Evolutionary conservation across 2,888 invertebrate genomes (phyloP).

Genomic region (Oscheius myriophilus): DNA sequence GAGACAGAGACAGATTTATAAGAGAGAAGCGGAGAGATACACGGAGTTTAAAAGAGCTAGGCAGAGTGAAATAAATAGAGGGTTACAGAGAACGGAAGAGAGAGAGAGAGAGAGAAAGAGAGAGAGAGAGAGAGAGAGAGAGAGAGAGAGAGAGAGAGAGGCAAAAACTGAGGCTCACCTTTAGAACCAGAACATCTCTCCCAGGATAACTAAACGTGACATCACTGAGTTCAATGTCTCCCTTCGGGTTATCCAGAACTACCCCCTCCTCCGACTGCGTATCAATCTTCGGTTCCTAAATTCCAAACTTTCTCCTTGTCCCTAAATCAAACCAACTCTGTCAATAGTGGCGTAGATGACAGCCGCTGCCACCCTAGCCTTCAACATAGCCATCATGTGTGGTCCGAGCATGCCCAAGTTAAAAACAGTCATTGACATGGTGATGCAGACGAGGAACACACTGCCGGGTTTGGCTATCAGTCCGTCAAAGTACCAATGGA

Average conservation of each 20-base stretch:
- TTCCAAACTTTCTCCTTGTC: slow-evolving; percentile 7
- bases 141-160: no score
- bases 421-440: slow-evolving; percentile 33
- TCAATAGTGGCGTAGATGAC: slow-evolving; percentile 15
- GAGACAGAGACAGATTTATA: no score
- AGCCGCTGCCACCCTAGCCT: slow-evolving; percentile 41
- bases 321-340: background rate
- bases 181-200: slow-evolving; percentile 16
- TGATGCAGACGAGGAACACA: slow-evolving; percentile 40
- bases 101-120: no score
- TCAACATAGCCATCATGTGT: slow-evolving; percentile 41
- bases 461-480: slow-evolving; percentile 41
- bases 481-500: slow-evolving; percentile 43
- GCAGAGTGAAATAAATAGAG: no score
- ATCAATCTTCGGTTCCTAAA: background rate
- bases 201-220: slow-evolving; percentile 58
- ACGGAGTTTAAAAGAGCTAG: no score
- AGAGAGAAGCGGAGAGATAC: no score
- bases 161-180: no score
- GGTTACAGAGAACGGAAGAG: no score
- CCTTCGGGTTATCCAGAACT: slow-evolving; percentile 33
- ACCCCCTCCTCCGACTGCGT: background rate
- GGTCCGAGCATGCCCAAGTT: slow-evolving; percentile 46
- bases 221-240: slow-evolving; percentile 50
- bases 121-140: no score